Percentiles rank a stretch among this genome's conserved stretches.
Evolutionary conservation across 2,113 vertebrate species (phyloP).

Genomic region (Phrynocephalus versicolor): DNA sequence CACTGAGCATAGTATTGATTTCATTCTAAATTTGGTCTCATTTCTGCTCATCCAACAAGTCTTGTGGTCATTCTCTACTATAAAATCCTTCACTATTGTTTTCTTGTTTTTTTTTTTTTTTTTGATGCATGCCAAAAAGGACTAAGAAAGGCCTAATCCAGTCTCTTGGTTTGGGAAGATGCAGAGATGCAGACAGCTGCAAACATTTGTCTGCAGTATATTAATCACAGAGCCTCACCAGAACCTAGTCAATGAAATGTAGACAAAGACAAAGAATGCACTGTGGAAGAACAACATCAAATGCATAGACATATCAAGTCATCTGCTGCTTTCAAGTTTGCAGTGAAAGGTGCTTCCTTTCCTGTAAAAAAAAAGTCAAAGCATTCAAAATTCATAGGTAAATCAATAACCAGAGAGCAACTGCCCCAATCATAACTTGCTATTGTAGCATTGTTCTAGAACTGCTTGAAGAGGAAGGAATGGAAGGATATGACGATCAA

Average conservation of each 20-base stretch:
- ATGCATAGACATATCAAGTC: not conserved
- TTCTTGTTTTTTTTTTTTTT: not conserved
- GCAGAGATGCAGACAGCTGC: not conserved
- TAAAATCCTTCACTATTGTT: not conserved
- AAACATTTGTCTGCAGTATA: not conserved
- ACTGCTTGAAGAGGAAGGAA: not conserved
- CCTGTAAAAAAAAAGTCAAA: not conserved
- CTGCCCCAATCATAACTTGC: not conserved
- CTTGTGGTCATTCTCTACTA: not conserved
- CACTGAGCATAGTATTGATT: slow-evolving; percentile 14
- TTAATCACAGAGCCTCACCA: not conserved
- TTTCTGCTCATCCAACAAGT: slow-evolving; percentile 8
- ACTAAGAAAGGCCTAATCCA: not conserved
- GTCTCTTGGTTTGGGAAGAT: not conserved
- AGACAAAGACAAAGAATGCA: not conserved
- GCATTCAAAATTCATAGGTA: not conserved
- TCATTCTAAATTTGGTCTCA: slow-evolving; percentile 8
- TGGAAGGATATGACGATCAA: not conserved
- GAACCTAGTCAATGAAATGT: not conserved
- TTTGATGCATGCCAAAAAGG: not conserved
- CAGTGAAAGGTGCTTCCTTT: not conserved
- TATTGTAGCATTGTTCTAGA: not conserved
- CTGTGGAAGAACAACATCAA: not conserved
- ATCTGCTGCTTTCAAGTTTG: slow-evolving; percentile 8
- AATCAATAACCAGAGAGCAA: not conserved